Conservation (phyloP, 1,140 invertebrate species). For the Megalopta genalis region DNA sequence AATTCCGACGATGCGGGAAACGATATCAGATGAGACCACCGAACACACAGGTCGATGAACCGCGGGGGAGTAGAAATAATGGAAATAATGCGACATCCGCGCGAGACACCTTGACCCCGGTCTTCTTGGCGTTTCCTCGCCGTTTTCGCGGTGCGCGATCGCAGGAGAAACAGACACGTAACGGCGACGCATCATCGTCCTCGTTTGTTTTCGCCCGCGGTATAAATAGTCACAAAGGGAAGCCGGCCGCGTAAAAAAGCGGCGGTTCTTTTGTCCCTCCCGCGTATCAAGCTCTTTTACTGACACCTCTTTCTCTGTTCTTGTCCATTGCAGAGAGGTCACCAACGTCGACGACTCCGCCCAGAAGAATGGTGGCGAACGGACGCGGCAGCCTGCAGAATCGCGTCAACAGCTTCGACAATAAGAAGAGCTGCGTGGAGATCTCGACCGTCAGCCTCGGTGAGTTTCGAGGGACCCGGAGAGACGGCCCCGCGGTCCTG, state of each 20-base stretch:
- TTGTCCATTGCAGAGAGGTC: constrained; percentile 69
- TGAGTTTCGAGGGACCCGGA: constrained; percentile 52
- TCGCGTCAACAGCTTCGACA: constrained; percentile 71
- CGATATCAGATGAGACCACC: constrained; percentile 15
- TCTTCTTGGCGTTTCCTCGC: too few species aligned
- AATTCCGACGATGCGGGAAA: constrained; percentile 47
- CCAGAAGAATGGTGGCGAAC: constrained; percentile 70
- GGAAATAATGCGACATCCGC: too few species aligned
- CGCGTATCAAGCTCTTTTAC: background rate
- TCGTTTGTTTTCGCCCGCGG: constrained; percentile 9
- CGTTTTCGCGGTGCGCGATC: too few species aligned
- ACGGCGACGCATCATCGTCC: too few species aligned
- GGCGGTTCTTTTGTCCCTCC: background rate
- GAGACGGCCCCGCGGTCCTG: too few species aligned
- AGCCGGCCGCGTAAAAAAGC: too few species aligned
- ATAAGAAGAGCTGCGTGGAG: constrained; percentile 72
- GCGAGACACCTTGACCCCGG: too few species aligned
- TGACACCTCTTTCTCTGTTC: constrained; percentile 17
- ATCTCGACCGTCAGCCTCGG: constrained; percentile 73
- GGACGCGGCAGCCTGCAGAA: constrained; percentile 69
- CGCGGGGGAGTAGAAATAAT: background rate
- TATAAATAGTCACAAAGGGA: constrained; percentile 14
- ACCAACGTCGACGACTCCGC: constrained; percentile 68
- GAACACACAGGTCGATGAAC: constrained; percentile 22
- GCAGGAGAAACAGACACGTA: too few species aligned